Evolutionary conservation across 2,888 invertebrate species (phyloP).

Genomic region (Chloromyia formosa): DNA sequence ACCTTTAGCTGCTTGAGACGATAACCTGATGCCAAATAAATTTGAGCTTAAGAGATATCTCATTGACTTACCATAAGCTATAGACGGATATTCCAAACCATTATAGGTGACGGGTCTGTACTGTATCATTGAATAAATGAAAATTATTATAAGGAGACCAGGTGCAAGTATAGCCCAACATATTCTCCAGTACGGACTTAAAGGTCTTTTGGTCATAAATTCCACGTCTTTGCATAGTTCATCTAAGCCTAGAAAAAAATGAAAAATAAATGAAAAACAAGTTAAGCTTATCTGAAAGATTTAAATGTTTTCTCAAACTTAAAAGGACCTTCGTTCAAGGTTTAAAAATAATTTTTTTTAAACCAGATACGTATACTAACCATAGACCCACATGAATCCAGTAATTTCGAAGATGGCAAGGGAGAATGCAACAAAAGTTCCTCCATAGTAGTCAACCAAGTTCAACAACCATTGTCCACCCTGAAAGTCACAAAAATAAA

Average conservation of each 20-base stretch:
- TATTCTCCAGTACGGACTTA: slow-evolving; percentile 76
- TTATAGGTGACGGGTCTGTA: slow-evolving; percentile 70
- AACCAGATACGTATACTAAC: slow-evolving; percentile 56
- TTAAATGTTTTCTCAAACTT: no score
- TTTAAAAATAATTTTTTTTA: no score
- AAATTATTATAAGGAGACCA: slow-evolving; percentile 72
- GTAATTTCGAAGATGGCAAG: slow-evolving; percentile 68
- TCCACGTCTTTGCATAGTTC: slow-evolving; percentile 77
- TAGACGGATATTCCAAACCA: slow-evolving; percentile 67
- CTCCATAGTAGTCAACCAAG: slow-evolving; percentile 71
- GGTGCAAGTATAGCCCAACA: slow-evolving; percentile 82
- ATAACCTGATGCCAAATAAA: no score
- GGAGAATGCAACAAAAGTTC: slow-evolving; percentile 69
- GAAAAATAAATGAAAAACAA: background rate
- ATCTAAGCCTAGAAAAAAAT: slow-evolving; percentile 65
- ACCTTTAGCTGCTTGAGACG: no score
- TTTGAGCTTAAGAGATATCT: no score
- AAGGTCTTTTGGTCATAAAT: slow-evolving; percentile 77
- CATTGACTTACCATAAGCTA: slow-evolving; percentile 67
- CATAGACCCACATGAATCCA: slow-evolving; percentile 70
- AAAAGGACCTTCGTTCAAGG: no score
- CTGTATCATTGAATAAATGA: slow-evolving; percentile 73
- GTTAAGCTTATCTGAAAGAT: no score
- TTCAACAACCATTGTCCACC: slow-evolving; percentile 71
- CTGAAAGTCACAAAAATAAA: slow-evolving; percentile 57